A percentile compares a stretch with the other conserved stretches of the same genome.
phyloP scores from a whole-genome alignment of 2,113 vertebrate genomes.

The Amphiprion percula region DNA sequence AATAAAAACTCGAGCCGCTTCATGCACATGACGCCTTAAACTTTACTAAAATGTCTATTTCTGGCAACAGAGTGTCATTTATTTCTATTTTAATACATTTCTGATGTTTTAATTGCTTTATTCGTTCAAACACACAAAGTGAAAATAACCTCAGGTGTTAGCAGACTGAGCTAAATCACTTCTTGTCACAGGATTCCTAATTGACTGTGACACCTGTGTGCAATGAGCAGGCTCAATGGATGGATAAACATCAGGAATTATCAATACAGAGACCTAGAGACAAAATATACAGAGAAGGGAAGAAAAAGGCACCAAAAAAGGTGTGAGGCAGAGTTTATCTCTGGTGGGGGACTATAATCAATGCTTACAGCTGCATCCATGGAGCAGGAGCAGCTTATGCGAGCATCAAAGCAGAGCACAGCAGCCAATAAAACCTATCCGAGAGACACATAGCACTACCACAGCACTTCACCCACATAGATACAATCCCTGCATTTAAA shows the following conservation, averaged over 20 bases:
- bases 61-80: too few species aligned
- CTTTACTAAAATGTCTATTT: too few species aligned
- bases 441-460: slow-evolving; percentile 31
- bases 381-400: slow-evolving; percentile 27
- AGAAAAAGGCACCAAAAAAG: slow-evolving; percentile 5
- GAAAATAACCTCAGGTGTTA: too few species aligned
- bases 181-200: neutral
- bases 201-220: neutral
- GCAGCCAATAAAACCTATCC: slow-evolving; percentile 28
- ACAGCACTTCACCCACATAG: slow-evolving; percentile 39
- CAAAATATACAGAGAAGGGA: slow-evolving; percentile 4
- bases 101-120: too few species aligned
- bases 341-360: slow-evolving; percentile 41
- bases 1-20: neutral
- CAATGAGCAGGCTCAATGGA: neutral
- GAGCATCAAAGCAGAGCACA: slow-evolving; percentile 46
- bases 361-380: slow-evolving; percentile 26
- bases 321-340: slow-evolving; percentile 14
- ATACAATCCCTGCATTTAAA: slow-evolving; percentile 70
- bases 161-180: too few species aligned
- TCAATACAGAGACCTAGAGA: slow-evolving; percentile 2
- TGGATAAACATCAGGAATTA: slow-evolving; percentile 2
- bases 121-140: too few species aligned
- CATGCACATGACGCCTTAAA: too few species aligned
- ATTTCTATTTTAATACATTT: too few species aligned